A percentile compares a stretch with the other conserved stretches of the same genome.
phyloP scores from a whole-genome alignment of 92 coral and sea anemone genomes.

The Palythoa grandis region DNA sequence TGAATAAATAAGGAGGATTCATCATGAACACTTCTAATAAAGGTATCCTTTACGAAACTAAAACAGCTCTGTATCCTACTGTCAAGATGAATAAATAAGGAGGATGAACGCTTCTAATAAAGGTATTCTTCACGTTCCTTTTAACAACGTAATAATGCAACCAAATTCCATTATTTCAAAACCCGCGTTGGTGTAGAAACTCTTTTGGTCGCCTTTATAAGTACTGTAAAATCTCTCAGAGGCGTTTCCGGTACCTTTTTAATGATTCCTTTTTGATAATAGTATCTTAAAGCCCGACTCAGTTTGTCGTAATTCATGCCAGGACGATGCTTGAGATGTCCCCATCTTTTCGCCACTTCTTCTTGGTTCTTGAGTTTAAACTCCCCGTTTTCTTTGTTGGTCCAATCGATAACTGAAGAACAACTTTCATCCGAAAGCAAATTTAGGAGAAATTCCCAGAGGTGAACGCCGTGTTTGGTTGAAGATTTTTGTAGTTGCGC shows the following conservation, averaged over 20 bases:
- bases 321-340: conserved; percentile 82
- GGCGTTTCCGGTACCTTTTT: conserved; percentile 75
- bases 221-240: neutral
- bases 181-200: neutral
- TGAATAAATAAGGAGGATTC: too few species aligned
- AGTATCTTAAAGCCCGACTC: conserved; percentile 90
- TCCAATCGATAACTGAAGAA: conserved; percentile 84
- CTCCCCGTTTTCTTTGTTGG: conserved; percentile 84
- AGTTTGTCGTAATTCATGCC: conserved; percentile 96
- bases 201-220: too few species aligned
- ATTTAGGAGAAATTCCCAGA: conserved; percentile 95
- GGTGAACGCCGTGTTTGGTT: conserved; percentile 81
- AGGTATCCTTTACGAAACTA: too few species aligned
- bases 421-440: conserved; percentile 77
- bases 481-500: conserved; percentile 38
- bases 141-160: too few species aligned
- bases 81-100: too few species aligned
- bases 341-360: conserved; percentile 97
- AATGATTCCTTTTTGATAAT: conserved; percentile 90
- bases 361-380: conserved; percentile 91
- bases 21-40: too few species aligned
- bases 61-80: too few species aligned
- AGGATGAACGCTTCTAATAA: too few species aligned
- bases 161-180: neutral
- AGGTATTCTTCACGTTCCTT: too few species aligned